Conservation (phyloP, 2,113 vertebrate species). For the Lontra canadensis region DNA sequence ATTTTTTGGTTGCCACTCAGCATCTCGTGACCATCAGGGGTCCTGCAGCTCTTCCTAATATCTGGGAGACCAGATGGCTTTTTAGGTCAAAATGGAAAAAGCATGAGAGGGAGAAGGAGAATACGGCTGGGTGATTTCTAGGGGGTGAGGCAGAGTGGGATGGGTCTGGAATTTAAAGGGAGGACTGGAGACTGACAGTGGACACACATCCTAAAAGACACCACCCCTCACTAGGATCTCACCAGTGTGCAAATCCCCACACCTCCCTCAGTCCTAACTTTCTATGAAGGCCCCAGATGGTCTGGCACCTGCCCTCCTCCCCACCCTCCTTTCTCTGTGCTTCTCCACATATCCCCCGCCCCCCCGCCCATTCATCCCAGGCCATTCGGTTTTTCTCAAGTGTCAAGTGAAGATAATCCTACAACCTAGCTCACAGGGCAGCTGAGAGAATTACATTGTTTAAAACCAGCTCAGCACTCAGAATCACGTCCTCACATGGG, state of each 20-base stretch:
- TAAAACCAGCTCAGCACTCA: slow-evolving; percentile 36
- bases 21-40: neutral
- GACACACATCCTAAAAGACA: neutral
- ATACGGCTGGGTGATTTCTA: neutral
- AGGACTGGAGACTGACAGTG: neutral
- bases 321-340: neutral
- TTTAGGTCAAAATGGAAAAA: slow-evolving; percentile 43
- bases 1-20: neutral
- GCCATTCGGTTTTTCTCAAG: neutral
- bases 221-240: neutral
- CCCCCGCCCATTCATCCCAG: neutral
- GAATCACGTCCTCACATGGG: neutral
- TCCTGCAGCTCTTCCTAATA: slow-evolving; percentile 10
- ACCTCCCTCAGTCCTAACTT: neutral
- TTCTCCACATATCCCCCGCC: neutral
- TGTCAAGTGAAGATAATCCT: neutral
- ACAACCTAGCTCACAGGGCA: neutral
- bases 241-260: rapidly evolving
- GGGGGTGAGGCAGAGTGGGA: neutral
- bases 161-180: neutral
- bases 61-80: neutral
- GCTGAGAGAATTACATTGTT: slow-evolving; percentile 1
- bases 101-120: rapidly evolving
- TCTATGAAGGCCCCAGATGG: neutral
- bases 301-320: too few species aligned